These are phyloP conservation scores for Cylas formicarius DNA, from an alignment of 1,140 invertebrate species.

Conservation along the genomic window DNA sequence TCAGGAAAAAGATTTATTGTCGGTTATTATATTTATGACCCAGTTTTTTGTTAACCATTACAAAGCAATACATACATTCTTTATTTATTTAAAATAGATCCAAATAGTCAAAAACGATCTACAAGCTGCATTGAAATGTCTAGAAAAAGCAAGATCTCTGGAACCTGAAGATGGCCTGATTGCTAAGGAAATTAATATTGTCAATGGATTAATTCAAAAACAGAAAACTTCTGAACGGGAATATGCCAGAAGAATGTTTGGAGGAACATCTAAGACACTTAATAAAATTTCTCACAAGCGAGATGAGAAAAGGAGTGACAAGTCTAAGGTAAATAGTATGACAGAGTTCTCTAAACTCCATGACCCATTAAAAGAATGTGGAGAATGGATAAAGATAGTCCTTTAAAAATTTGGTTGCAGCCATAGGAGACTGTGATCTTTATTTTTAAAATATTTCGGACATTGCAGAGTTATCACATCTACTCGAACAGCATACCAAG, in stretches of 20 bases:
- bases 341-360: too few relatives aligned
- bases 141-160: slow-evolving; percentile 33
- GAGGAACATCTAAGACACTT: slow-evolving; percentile 7
- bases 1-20: too few relatives aligned
- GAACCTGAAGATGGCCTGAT: slow-evolving; percentile 31
- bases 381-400: too few relatives aligned
- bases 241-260: slow-evolving; percentile 36
- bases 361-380: too few relatives aligned
- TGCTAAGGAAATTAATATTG: slow-evolving; percentile 29
- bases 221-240: slow-evolving; percentile 36
- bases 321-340: too few relatives aligned
- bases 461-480: too few relatives aligned
- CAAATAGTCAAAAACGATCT: slow-evolving; percentile 34
- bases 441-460: too few relatives aligned
- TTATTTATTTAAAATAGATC: slow-evolving; percentile 18
- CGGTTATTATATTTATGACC: too few relatives aligned
- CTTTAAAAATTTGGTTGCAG: too few relatives aligned
- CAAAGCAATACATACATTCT: neutral
- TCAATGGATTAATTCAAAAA: slow-evolving; percentile 31
- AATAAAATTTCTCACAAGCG: slow-evolving; percentile 7
- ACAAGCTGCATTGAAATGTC: slow-evolving; percentile 27
- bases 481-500: too few relatives aligned
- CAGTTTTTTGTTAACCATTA: too few relatives aligned
- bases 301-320: slow-evolving; percentile 15
- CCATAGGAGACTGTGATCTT: too few relatives aligned